Conservation (phyloP, 1,140 invertebrate genomes). For the Polypedilum pembai region DNA sequence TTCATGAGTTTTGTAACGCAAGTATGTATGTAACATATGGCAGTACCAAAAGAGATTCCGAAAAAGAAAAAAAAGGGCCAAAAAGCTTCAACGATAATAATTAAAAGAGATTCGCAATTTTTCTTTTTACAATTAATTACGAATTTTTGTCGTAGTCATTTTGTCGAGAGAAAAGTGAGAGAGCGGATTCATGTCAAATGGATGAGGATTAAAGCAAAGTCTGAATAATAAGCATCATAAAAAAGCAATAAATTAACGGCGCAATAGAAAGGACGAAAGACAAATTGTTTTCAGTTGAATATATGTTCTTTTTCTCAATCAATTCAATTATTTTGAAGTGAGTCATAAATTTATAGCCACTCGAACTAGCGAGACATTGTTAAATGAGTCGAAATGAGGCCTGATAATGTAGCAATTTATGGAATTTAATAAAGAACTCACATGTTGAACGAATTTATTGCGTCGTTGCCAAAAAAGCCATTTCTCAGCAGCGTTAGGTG, state of each 20-base stretch:
- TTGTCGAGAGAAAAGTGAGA: background rate
- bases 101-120: background rate
- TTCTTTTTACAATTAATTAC: conserved; percentile 19
- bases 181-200: background rate
- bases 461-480: too few relatives aligned
- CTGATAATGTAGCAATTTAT: background rate
- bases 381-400: background rate
- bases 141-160: background rate
- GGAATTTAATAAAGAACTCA: conserved; percentile 1
- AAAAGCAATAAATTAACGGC: background rate
- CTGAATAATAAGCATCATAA: background rate
- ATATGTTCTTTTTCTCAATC: too few relatives aligned
- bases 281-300: too few relatives aligned
- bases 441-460: background rate
- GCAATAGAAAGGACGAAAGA: too few relatives aligned
- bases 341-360: too few relatives aligned
- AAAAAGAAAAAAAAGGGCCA: background rate
- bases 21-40: too few relatives aligned
- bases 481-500: background rate
- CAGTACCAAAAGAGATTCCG: background rate
- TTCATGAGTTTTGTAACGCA: background rate
- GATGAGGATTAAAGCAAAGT: background rate
- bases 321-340: too few relatives aligned
- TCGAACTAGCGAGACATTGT: background rate
- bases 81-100: too few relatives aligned